Base-by-base conservation (phyloP, 2,113 vertebrate species). In the Microtus oregoni region DNA sequence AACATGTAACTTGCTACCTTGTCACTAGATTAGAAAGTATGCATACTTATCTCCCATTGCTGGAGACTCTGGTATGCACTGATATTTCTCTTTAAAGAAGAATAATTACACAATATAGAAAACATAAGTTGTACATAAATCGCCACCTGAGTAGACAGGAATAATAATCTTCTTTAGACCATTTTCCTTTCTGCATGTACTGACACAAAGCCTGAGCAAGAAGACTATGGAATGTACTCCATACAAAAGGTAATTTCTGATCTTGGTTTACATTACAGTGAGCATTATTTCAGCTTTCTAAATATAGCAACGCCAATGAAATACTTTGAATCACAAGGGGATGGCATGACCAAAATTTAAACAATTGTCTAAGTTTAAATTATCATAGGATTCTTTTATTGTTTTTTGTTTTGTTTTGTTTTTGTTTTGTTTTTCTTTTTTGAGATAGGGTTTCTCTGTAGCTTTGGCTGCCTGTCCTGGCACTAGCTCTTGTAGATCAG, bases 11-110 rank as follows among this genome's bases (percentile, higher is more conserved):
- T 89, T 85, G 89, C 91, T 76, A 72, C 63, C 4, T 73, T 91
- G 41, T 85, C 90, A 93, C 68, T 89, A 89, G 90, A 89, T 76
- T 44, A 61, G 22, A 89, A 90, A 77, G 7, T n/a, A 68, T 63
- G 3, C 32, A 41, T 81, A 52, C 11, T 5, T n/a, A 73, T 87
- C 15, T 50, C 86, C 35, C 17, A 32, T 44, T 91, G 38, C 26
- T 73, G n/a, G 86, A 95, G 14, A 5, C 15, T 44, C 92, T 85
- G 52, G 77, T 82, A 94, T 28, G 13, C 13, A 75, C 1, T 86
- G 28, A 32, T 30, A 85, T 61, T 90, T 11, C 12, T 93, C 7
- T 65, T 75, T 67, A 24, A 95, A 93, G 58, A 47, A 7, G 55
- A 9, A 26, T 72, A 75, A 77, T 93, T 94, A 70, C 0, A 50